Conservation (phyloP, 2,113 vertebrate species). For the Chinchilla lanigera region DNA sequence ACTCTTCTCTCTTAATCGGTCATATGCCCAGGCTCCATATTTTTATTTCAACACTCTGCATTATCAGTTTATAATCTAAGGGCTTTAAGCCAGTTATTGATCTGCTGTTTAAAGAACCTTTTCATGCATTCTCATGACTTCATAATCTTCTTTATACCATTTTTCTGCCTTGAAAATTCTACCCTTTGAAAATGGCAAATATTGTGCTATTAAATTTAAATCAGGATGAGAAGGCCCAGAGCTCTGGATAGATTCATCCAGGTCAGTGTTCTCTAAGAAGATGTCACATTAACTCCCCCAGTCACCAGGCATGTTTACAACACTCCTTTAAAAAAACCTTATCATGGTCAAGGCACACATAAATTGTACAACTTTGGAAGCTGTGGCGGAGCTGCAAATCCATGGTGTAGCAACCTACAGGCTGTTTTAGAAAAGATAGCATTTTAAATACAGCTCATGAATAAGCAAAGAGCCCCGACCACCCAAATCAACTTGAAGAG, state of each 20-base stretch:
- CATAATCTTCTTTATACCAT: slow-evolving; percentile 61
- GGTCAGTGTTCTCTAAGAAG: slow-evolving; percentile 58
- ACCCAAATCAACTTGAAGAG: slow-evolving; percentile 77
- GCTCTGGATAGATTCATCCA: neutral
- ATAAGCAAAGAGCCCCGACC: slow-evolving; percentile 78
- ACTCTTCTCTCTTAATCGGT: slow-evolving; percentile 17
- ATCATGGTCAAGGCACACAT: slow-evolving; percentile 60
- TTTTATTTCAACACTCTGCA: slow-evolving; percentile 72
- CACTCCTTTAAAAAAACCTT: slow-evolving; percentile 23
- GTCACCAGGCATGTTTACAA: slow-evolving; percentile 56
- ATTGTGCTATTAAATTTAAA: slow-evolving; percentile 72
- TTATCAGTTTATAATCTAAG: slow-evolving; percentile 80
- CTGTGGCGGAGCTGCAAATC: slow-evolving; percentile 48
- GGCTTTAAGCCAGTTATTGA: slow-evolving; percentile 70
- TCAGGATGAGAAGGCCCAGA: neutral
- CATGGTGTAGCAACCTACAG: slow-evolving; percentile 62
- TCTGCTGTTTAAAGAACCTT: slow-evolving; percentile 65
- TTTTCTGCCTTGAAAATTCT: slow-evolving; percentile 64
- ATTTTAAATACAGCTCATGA: slow-evolving; percentile 80
- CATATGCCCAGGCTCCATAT: slow-evolving; percentile 18
- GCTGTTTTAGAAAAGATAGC: slow-evolving; percentile 75
- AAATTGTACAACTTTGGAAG: slow-evolving; percentile 65
- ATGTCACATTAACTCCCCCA: slow-evolving; percentile 21
- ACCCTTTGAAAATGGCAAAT: slow-evolving; percentile 57
- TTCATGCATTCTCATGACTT: slow-evolving; percentile 69